phyloP scores from a whole-genome alignment of 1,140 invertebrate species.

The Atta cephalotes region DNA sequence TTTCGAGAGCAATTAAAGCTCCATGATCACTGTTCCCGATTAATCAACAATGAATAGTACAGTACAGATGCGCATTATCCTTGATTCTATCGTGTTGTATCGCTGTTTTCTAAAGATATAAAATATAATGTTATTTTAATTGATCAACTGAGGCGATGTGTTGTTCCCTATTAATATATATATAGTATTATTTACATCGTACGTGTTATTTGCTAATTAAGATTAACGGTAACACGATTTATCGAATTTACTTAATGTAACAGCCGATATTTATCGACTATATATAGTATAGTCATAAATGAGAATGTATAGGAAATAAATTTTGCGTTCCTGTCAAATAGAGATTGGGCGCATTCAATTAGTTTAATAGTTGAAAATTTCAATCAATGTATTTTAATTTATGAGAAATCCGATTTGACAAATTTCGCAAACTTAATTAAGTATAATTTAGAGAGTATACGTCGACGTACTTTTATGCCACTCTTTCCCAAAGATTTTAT shows the following conservation, averaged over 20 bases:
- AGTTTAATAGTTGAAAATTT: slow-evolving; percentile 32
- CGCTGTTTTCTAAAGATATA: slow-evolving; percentile 41
- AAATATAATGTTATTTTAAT: slow-evolving; percentile 55
- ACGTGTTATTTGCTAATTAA: slow-evolving; percentile 51
- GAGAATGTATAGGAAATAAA: slow-evolving; percentile 29
- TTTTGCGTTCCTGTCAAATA: slow-evolving; percentile 26
- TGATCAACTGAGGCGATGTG: background rate
- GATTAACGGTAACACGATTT: slow-evolving; percentile 43
- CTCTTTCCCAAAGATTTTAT: background rate
- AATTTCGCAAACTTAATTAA: slow-evolving; percentile 26
- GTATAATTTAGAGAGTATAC: background rate
- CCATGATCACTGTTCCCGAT: background rate
- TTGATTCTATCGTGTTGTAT: slow-evolving; percentile 8
- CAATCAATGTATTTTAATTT: slow-evolving; percentile 30
- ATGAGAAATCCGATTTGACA: slow-evolving; percentile 16
- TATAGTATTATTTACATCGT: slow-evolving; percentile 34
- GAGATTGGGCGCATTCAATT: background rate
- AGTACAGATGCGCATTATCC: slow-evolving; percentile 25
- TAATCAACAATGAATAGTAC: slow-evolving; percentile 31
- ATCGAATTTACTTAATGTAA: slow-evolving; percentile 48
- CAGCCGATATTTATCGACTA: slow-evolving; percentile 21
- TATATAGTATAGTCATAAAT: slow-evolving; percentile 1
- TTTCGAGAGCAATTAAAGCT: slow-evolving; percentile 24
- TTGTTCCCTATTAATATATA: slow-evolving; percentile 4
- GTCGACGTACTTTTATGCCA: background rate